These are phyloP conservation scores for Cephalopterus ornatus DNA, from an alignment of 2,113 vertebrate species.

Conservation along the genomic window DNA sequence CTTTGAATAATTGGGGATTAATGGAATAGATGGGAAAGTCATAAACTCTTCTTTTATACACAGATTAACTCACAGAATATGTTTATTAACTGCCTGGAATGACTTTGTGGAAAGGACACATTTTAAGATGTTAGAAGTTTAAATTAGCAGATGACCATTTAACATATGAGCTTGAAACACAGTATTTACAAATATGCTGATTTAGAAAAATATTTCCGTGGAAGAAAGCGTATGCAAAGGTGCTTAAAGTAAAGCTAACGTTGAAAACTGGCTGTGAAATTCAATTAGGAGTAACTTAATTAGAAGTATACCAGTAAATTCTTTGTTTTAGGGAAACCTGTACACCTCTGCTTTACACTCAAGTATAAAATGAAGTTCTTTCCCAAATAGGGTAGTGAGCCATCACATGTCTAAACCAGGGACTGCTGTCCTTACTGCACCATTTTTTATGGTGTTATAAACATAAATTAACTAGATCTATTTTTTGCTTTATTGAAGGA, in stretches of 20 bases:
- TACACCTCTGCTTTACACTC: background rate
- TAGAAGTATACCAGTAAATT: background rate
- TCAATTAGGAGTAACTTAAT: background rate
- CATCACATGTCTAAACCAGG: background rate
- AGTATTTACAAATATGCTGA: background rate
- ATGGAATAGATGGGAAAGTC: background rate
- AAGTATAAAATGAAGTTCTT: background rate
- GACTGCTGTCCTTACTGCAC: background rate
- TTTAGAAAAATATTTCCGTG: background rate
- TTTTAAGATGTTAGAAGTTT: background rate
- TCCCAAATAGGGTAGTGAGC: background rate
- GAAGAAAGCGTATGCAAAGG: background rate
- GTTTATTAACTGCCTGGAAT: background rate
- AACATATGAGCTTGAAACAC: background rate
- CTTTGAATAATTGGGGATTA: constrained; percentile 37
- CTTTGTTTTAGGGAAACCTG: background rate
- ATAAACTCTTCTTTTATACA: background rate
- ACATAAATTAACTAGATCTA: background rate
- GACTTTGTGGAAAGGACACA: background rate
- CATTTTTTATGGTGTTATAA: accelerated
- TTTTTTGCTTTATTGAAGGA: background rate
- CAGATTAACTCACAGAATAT: background rate
- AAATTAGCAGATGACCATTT: background rate
- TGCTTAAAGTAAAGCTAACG: background rate
- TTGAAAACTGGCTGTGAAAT: background rate